These are phyloP conservation scores for Argynnis bischoffii DNA, from an alignment of 2,888 invertebrate genomes.

Conservation along the genomic window DNA sequence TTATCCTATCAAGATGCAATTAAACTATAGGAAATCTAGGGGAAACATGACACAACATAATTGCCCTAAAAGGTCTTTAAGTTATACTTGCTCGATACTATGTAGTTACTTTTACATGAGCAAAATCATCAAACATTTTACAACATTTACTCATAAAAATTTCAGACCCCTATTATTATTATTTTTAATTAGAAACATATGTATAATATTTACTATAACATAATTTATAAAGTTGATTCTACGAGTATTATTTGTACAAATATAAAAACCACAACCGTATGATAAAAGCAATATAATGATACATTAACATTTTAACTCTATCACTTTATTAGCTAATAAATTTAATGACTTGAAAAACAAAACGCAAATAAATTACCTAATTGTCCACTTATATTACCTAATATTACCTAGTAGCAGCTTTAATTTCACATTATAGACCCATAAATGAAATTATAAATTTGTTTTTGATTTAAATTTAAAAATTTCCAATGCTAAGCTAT, in stretches of 20 bases:
- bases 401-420: too few species aligned
- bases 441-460: not conserved
- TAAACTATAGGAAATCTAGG: slow-evolving; percentile 34
- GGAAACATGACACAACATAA: slow-evolving; percentile 29
- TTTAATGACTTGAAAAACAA: too few species aligned
- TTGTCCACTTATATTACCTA: too few species aligned
- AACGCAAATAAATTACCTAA: too few species aligned
- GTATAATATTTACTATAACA: too few species aligned
- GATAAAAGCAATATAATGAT: too few species aligned
- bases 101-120: slow-evolving; percentile 8
- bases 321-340: too few species aligned
- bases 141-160: not conserved
- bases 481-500: not conserved
- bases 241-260: not conserved
- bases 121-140: not conserved
- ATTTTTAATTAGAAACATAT: not conserved
- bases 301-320: too few species aligned
- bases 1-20: slow-evolving; percentile 39
- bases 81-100: not conserved
- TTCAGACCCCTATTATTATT: not conserved
- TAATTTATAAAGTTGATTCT: too few species aligned
- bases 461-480: too few species aligned
- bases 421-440: not conserved
- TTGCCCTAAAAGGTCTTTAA: slow-evolving; percentile 22
- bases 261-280: not conserved